Evolutionary conservation across 2,113 vertebrate species (phyloP).

Genomic region (Aspidoscelis tigris): DNA sequence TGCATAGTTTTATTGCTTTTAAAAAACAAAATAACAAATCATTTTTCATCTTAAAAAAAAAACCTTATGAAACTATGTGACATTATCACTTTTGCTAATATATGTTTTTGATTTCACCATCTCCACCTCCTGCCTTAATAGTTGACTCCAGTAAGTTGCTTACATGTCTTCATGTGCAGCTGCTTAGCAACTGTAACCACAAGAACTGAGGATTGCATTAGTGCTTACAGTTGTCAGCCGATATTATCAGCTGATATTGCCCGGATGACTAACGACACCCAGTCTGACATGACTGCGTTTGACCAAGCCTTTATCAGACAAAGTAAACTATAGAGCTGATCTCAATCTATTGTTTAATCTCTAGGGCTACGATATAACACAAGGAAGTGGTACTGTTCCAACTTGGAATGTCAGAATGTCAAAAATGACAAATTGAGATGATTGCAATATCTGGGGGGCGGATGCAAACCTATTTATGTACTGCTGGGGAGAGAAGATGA

Average conservation of each 20-base stretch:
- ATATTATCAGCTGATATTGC: slow-evolving; percentile 6
- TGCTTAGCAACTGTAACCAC: background rate
- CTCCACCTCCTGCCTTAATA: background rate
- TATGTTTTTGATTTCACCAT: background rate
- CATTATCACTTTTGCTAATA: slow-evolving; percentile 4
- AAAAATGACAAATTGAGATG: slow-evolving; percentile 40
- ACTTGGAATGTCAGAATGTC: slow-evolving; percentile 51
- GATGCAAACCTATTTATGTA: background rate
- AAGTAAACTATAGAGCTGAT: accelerated
- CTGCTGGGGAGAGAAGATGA: slow-evolving; percentile 36
- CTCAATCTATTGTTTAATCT: slow-evolving; percentile 43
- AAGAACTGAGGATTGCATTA: background rate
- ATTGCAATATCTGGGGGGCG: slow-evolving; percentile 38
- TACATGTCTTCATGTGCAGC: accelerated
- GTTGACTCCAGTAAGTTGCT: background rate
- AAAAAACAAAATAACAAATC: too few relatives aligned
- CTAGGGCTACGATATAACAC: background rate
- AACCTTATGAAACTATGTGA: background rate
- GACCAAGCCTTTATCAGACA: background rate
- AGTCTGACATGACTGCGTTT: slow-evolving; percentile 26
- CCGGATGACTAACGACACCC: slow-evolving; percentile 37
- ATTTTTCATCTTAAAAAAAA: background rate
- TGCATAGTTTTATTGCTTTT: background rate
- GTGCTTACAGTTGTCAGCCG: slow-evolving; percentile 9
- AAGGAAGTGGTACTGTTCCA: background rate